Evolutionary conservation across 2,888 invertebrate species (phyloP).

Genomic region (Spisula solida): DNA sequence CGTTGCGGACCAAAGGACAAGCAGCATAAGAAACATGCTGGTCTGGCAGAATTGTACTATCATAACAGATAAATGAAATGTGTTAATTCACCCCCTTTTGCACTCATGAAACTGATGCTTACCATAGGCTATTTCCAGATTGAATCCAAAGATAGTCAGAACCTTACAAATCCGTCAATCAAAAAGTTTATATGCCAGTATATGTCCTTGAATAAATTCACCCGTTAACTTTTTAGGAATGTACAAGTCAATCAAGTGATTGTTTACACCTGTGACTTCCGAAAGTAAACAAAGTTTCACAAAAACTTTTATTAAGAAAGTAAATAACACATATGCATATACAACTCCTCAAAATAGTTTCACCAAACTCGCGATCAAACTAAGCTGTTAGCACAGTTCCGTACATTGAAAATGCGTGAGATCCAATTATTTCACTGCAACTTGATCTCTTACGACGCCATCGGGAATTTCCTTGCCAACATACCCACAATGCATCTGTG

Average conservation of each 20-base stretch:
- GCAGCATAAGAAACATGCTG: too few relatives aligned
- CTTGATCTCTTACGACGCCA: constrained; percentile 76
- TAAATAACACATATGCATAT: neutral
- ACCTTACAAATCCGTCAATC: neutral
- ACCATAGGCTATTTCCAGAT: neutral
- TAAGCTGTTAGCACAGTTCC: constrained; percentile 8
- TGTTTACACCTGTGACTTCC: constrained; percentile 22
- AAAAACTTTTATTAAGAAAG: neutral
- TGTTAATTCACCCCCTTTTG: too few relatives aligned
- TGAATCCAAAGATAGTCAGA: neutral
- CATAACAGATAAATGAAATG: too few relatives aligned
- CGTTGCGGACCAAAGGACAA: too few relatives aligned
- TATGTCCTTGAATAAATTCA: neutral
- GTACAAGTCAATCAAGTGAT: neutral
- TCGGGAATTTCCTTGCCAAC: constrained; percentile 86
- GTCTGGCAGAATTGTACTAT: too few relatives aligned
- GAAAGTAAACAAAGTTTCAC: constrained; percentile 19
- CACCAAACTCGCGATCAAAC: neutral
- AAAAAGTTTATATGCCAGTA: neutral
- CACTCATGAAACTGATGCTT: neutral
- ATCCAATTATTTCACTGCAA: constrained; percentile 43
- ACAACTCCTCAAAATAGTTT: neutral
- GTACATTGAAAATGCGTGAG: neutral
- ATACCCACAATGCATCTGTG: constrained; percentile 80
- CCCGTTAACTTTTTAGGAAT: neutral